Evolutionary conservation across 2,888 invertebrate genomes (phyloP).

Genomic region (Bellardia bayeri): DNA sequence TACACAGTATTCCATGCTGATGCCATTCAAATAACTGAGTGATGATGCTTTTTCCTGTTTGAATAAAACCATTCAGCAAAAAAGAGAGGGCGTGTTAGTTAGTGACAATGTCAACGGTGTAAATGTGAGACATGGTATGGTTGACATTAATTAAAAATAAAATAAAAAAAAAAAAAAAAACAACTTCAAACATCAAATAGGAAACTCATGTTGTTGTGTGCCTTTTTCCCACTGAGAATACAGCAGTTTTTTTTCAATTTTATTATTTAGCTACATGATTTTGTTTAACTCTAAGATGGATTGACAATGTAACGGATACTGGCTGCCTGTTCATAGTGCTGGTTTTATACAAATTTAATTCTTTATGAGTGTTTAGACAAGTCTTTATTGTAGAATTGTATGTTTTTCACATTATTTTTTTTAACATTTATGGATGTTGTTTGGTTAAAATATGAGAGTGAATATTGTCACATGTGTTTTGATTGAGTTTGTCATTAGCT

Average conservation of each 20-base stretch:
- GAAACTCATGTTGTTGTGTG: constrained; percentile 32
- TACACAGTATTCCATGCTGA: not conserved
- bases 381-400: not conserved
- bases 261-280: constrained; percentile 10
- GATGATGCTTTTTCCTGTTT: constrained; percentile 54
- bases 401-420: not conserved
- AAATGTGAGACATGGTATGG: constrained; percentile 66
- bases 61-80: constrained; percentile 1
- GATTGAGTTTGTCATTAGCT: not conserved
- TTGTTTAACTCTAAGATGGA: constrained; percentile 22
- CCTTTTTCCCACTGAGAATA: constrained; percentile 22
- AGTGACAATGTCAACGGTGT: constrained; percentile 65
- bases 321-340: not conserved
- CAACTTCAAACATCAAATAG: constrained; percentile 31
- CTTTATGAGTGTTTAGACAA: not conserved
- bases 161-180: not conserved
- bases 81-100: constrained; percentile 65
- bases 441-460: not conserved
- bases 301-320: constrained; percentile 23
- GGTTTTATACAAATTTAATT: not conserved
- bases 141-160: constrained; percentile 67
- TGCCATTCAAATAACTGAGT: constrained; percentile 40
- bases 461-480: not conserved
- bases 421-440: not conserved
- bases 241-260: constrained; percentile 29